Conservation (phyloP, 1,140 invertebrate genomes). For the Megalopta genalis region DNA sequence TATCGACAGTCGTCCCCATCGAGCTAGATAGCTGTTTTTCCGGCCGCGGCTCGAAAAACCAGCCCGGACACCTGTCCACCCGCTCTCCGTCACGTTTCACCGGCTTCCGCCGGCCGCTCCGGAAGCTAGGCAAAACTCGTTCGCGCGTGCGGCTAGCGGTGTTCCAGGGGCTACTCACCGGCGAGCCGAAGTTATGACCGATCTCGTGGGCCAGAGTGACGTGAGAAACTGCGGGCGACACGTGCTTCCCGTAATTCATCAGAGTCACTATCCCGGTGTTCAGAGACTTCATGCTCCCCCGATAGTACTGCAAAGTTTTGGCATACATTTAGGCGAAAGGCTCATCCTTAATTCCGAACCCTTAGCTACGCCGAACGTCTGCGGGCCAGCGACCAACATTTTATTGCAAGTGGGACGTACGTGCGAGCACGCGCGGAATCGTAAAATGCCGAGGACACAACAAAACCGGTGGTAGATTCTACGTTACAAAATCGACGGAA, state of each 20-base stretch:
- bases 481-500: too few relatives aligned
- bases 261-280: conserved; percentile 99
- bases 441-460: too few relatives aligned
- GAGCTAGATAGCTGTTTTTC: too few relatives aligned
- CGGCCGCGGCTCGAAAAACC: neutral
- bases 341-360: neutral
- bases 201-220: conserved; percentile 99
- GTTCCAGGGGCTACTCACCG: conserved; percentile 82
- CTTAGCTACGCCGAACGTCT: neutral
- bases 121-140: too few relatives aligned
- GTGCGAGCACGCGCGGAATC: too few relatives aligned
- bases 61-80: neutral
- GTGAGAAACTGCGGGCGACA: conserved; percentile 98
- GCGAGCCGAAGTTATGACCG: conserved; percentile 99
- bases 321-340: conserved; percentile 47
- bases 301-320: conserved; percentile 89
- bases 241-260: conserved; percentile 98
- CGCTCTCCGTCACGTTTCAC: neutral
- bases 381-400: neutral
- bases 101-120: too few relatives aligned
- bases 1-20: conserved; percentile 43
- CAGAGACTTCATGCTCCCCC: conserved; percentile 95
- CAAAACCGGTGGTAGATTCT: too few relatives aligned
- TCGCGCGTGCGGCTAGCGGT: too few relatives aligned
- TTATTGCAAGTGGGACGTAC: too few relatives aligned